Conservation (phyloP, 2,113 vertebrate species). For the Picathartes gymnocephalus region DNA sequence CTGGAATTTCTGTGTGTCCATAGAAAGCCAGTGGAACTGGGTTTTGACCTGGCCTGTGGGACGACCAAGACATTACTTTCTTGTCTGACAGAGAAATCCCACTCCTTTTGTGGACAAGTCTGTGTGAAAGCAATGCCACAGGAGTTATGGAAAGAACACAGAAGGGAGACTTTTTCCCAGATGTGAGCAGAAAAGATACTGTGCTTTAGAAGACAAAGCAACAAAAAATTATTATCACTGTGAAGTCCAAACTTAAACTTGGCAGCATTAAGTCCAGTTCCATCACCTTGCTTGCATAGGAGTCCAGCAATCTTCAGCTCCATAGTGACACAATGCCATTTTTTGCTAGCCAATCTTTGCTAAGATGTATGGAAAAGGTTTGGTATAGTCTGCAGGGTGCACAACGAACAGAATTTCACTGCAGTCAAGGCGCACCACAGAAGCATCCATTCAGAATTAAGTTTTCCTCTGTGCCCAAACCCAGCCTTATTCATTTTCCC, state of each 20-base stretch:
- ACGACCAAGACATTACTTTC: background rate
- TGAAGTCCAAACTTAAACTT: background rate
- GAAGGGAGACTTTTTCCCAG: background rate
- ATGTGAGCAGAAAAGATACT: background rate
- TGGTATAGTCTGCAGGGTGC: background rate
- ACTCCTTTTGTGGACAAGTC: background rate
- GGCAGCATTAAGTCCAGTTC: background rate
- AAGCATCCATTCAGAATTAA: rapidly evolving
- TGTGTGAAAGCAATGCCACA: background rate
- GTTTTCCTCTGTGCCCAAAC: background rate
- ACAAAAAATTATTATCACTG: background rate
- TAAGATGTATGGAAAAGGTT: background rate
- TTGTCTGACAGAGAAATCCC: background rate
- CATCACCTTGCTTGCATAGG: background rate
- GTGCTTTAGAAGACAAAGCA: background rate
- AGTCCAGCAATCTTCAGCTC: background rate
- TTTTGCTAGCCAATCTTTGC: background rate
- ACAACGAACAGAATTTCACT: background rate
- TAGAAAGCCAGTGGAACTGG: background rate
- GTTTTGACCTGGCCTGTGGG: background rate
- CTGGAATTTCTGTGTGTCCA: background rate
- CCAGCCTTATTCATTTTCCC: background rate
- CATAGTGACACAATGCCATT: too few species aligned
- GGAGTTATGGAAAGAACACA: background rate
- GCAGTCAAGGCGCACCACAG: too few species aligned